These are phyloP conservation scores for Lasius fuliginosus DNA, from an alignment of 2,888 invertebrate genomes.

Conservation along the genomic window DNA sequence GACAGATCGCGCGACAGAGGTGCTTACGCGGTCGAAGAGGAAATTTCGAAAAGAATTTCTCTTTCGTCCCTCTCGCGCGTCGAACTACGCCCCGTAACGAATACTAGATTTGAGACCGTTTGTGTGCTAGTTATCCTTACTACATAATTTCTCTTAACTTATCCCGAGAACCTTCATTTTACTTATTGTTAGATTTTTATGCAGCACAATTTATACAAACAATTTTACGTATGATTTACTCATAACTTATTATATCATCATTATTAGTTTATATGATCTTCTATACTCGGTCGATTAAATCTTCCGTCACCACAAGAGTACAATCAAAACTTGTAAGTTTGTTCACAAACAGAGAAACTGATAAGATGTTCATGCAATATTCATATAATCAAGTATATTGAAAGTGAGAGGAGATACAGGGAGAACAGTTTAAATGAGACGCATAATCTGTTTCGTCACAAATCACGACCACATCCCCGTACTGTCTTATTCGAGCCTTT, in stretches of 20 bases:
- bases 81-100: slow-evolving; percentile 61
- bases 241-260: neutral
- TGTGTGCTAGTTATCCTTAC: slow-evolving; percentile 1
- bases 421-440: slow-evolving; percentile 27
- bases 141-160: slow-evolving; percentile 12
- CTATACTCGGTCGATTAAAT: neutral
- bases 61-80: slow-evolving; percentile 57
- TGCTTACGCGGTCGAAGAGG: slow-evolving; percentile 79
- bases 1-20: slow-evolving; percentile 82
- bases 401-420: slow-evolving; percentile 40
- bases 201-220: neutral
- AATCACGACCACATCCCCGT: slow-evolving; percentile 65
- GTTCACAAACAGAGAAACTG: neutral
- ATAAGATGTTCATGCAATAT: neutral
- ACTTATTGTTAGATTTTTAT: neutral
- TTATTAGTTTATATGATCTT: neutral
- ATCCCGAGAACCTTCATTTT: neutral
- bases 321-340: neutral
- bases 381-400: slow-evolving; percentile 13
- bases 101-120: slow-evolving; percentile 66
- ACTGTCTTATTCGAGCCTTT: slow-evolving; percentile 51
- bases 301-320: neutral
- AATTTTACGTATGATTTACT: neutral
- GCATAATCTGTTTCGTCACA: slow-evolving; percentile 65
- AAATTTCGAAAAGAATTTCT: slow-evolving; percentile 76